Conservation (phyloP, 2,113 vertebrate species). For the Thryonomys swinderianus region DNA sequence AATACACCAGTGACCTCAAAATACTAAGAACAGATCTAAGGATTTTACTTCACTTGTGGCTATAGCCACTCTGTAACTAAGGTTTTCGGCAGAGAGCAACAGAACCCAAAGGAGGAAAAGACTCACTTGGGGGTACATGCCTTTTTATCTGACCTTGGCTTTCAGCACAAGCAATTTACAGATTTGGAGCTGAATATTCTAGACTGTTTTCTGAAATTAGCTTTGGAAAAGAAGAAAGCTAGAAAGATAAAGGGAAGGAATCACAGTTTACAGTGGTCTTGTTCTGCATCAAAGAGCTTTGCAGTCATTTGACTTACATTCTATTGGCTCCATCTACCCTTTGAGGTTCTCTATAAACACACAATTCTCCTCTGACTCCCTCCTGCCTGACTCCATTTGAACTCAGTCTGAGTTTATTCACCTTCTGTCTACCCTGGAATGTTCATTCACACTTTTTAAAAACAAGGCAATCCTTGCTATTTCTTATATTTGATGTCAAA, state of each 20-base stretch:
- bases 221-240: constrained; percentile 18
- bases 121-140: background rate
- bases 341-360: background rate
- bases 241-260: constrained; percentile 10
- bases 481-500: background rate
- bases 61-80: constrained; percentile 31
- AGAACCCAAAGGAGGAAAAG: background rate
- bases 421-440: background rate
- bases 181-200: constrained; percentile 47
- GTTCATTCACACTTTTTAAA: background rate
- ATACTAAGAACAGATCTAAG: constrained; percentile 58
- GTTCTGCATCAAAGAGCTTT: background rate
- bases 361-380: background rate
- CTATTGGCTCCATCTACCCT: background rate
- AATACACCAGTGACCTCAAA: constrained; percentile 40
- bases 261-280: background rate
- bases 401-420: background rate
- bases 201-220: background rate
- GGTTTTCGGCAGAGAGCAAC: constrained; percentile 42
- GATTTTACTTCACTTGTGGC: background rate
- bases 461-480: background rate
- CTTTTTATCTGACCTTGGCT: constrained; percentile 49
- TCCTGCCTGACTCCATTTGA: background rate
- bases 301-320: background rate
- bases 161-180: constrained; percentile 26